Evolutionary conservation across 2,888 invertebrate species (phyloP), one percentile per base, ranked within the genome.

Genomic region (Spodoptera littoralis): DNA sequence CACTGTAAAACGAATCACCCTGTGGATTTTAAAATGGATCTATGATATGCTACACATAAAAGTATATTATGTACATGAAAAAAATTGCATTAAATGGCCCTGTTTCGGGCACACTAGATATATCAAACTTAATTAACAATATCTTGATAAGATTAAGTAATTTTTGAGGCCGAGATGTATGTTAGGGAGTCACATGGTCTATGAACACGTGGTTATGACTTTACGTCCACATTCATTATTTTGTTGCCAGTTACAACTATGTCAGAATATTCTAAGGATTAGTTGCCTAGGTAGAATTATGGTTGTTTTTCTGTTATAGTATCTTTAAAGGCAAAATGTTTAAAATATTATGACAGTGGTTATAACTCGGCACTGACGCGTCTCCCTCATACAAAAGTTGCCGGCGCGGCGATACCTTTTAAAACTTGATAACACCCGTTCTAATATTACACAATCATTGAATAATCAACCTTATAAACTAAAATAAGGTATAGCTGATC

Each of bases 1-100:
- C 88, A 88, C 81, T 85, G 86, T 72, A 76, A 79, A 84, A 84
- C 81, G 68, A 84, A 84, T 83, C 85, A 87, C 86, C 87, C 86
- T 87, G 88, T 88, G 75, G 79, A 83, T 80, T 82, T 85, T 70
- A 83, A 85, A 84, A 78, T 82, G 82, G 79, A 84, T 84, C 79
- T 83, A 79, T 79, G 70, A 72, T 79, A 79, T 72, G 61, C 76
- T 76, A 83, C 72, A 65, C 60, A 70, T 76, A 79, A 76, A 76
- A 69, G 66, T 70, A 75, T 70, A 73, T 66, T 79, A 75, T 73
- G 62, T 80, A 77, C 77, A 82, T 59, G 60, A 69, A 77, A 76
- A 63, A 49, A 60, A 65, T 77, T 71, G 79, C 66, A 71, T 78
- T 64, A 53, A 13, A 60, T 64, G 68, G 60, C 52, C 65, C 65